Base-by-base conservation (phyloP, 2,113 vertebrate genomes). In the Sinocyclocheilus anshuiensis region DNA sequence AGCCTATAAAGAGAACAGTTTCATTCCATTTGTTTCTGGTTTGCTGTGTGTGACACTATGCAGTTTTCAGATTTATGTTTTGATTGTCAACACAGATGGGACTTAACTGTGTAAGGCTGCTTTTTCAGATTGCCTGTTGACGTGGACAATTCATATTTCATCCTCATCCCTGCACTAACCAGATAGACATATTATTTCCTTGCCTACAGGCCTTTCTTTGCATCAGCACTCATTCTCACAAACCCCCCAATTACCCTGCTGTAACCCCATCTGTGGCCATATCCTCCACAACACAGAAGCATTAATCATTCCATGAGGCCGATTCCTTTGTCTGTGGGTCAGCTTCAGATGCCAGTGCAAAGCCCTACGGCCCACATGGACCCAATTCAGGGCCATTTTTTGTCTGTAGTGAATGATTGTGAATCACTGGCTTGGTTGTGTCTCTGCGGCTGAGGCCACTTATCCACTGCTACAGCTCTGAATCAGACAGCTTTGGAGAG, bases 201-300 rank as follows among this genome's bases (percentile, higher is more conserved):
- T 82, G 48, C 81, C 77, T 88, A 48, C 39, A 26, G n/a, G n/a
- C 59, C 65, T 72, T 83, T 13, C 50, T 81, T 87, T 18, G 15
- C n/a, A 39, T 81, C 78, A 81, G 78, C 78, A 76, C 26, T 81
- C 39, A n/a, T 50, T 89, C 61, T 77, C 81, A 87, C 77, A 86
- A 12, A 45, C 71, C 77, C 77, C 39, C 76, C 72, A 48, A 71
- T 89, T 89, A 84, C 26, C 29, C 65, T n/a, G 50, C 65, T 1
- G 13, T 39, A 57, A 72, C 65, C 85, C 75, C 15, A 24, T 67
- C 82, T 84, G 88, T 69, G 85, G 85, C 71, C 15, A 29, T 74
- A 22, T 84, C 84, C 33, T 79, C 65, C 36, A 33, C 71, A 71
- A 24, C 48, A 24, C 59, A 26, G 26, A 24, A 63, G 69, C 85